phyloP scores from a whole-genome alignment of 2,113 vertebrate genomes.

The Pristiophorus japonicus region DNA sequence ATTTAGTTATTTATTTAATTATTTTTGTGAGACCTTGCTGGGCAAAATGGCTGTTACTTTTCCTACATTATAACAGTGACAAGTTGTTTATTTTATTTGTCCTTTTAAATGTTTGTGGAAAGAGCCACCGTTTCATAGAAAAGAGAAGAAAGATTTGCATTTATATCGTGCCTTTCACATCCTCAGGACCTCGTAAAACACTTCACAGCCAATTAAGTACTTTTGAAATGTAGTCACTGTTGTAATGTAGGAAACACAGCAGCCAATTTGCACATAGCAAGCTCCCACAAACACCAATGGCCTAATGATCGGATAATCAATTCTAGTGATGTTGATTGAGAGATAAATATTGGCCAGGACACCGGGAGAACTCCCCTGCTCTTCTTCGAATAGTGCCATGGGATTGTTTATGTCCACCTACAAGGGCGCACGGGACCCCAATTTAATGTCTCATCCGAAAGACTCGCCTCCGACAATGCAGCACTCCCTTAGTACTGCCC shows the following conservation, averaged over 20 bases:
- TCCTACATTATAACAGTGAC: background rate
- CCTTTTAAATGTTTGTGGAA: background rate
- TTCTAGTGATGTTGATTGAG: too few relatives aligned
- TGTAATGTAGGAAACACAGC: background rate
- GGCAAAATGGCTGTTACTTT: background rate
- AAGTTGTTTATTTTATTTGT: background rate
- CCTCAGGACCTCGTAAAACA: background rate
- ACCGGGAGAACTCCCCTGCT: background rate
- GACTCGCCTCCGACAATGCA: background rate
- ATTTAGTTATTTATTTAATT: background rate
- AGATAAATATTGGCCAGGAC: too few relatives aligned
- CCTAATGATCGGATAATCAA: background rate
- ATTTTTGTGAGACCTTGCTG: background rate
- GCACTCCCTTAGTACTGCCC: background rate
- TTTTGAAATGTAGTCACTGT: background rate
- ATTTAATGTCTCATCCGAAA: background rate
- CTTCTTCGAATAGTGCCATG: background rate
- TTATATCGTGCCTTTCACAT: background rate
- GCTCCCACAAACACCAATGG: background rate
- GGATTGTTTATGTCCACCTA: background rate
- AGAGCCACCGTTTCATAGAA: background rate
- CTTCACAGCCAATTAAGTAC: background rate
- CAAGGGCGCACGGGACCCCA: background rate
- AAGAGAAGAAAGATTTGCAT: background rate
- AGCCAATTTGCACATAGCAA: background rate